Percentiles rank a stretch among this genome's conserved stretches.
Evolutionary conservation across 2,113 vertebrate genomes (phyloP).

Genomic region (Cyprinodon variegatus): DNA sequence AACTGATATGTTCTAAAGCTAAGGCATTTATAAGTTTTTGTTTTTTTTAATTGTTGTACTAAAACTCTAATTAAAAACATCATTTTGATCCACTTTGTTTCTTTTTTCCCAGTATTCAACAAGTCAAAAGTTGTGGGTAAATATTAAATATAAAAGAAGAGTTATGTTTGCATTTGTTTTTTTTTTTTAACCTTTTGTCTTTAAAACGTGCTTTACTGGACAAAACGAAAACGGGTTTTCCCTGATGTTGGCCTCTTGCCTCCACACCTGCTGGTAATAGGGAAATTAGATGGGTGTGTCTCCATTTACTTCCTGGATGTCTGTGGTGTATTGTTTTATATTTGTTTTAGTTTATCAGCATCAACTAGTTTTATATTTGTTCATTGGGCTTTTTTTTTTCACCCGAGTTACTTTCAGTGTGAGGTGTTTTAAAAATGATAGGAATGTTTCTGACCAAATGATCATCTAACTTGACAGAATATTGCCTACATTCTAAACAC

Average conservation of each 20-base stretch:
- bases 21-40: constrained; percentile 27
- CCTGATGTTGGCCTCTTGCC: neutral
- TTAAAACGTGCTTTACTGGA: neutral
- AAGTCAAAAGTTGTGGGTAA: no score
- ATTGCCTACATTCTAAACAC: neutral
- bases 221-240: neutral
- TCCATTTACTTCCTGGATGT: neutral
- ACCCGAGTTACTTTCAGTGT: neutral
- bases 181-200: neutral
- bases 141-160: neutral
- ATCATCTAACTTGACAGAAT: no score
- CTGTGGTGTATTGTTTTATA: neutral
- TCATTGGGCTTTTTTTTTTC: neutral
- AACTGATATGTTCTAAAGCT: constrained; percentile 20
- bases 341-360: no score
- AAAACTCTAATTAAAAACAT: constrained; percentile 66
- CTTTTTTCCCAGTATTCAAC: neutral
- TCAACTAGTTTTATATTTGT: no score
- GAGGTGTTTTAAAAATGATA: neutral
- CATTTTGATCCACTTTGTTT: constrained; percentile 12
- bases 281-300: constrained; percentile 12
- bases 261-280: neutral
- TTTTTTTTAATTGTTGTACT: constrained; percentile 53
- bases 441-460: no score
- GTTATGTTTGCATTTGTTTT: neutral